A percentile compares a stretch with the other conserved stretches of the same genome.
These are phyloP conservation scores for Oncorhynchus kisutch DNA, from an alignment of 2,113 vertebrate species.

Conservation along the genomic window DNA sequence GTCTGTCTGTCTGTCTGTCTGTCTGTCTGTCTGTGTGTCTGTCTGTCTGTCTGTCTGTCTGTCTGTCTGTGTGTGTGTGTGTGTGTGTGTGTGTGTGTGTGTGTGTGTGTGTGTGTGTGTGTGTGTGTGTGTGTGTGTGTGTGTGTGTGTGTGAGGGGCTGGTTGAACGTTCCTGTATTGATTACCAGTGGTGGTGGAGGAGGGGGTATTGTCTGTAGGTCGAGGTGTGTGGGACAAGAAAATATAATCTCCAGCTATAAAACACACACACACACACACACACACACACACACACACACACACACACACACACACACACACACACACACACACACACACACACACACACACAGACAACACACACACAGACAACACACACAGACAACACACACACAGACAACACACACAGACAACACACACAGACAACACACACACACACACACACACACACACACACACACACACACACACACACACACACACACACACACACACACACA, in stretches of 20 bases:
- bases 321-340: neutral
- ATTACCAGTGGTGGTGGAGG: constrained; percentile 57
- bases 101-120: too few relatives aligned
- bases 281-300: too few relatives aligned
- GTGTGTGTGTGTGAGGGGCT: neutral
- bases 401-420: neutral
- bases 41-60: too few relatives aligned
- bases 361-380: too few relatives aligned
- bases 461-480: neutral
- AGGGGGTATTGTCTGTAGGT: constrained; percentile 42
- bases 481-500: neutral
- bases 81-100: too few relatives aligned
- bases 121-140: too few relatives aligned
- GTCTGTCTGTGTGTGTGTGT: too few relatives aligned
- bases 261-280: neutral
- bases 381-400: neutral
- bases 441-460: neutral
- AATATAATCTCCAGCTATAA: constrained; percentile 55
- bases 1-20: too few relatives aligned
- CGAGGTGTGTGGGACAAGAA: constrained; percentile 33
- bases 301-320: too few relatives aligned
- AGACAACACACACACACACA: neutral
- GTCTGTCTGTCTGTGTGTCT: too few relatives aligned
- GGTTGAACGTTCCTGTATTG: constrained; percentile 24
- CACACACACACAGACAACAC: neutral